Base-by-base conservation (phyloP, 2,113 vertebrate genomes). In the Pao palembangensis region DNA sequence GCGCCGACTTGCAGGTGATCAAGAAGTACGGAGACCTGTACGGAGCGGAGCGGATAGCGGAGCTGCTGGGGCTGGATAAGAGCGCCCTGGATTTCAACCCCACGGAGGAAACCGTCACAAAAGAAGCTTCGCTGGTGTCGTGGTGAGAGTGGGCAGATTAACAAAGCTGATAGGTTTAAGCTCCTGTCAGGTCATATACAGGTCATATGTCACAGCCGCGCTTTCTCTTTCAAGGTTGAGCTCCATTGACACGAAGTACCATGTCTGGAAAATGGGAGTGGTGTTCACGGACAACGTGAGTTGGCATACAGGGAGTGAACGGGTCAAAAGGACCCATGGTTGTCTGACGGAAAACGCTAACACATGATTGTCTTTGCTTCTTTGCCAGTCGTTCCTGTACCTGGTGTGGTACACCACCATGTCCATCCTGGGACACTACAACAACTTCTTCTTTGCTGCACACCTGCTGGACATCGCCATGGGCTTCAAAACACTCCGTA, bases 381-480 rank as follows among this genome's bases (percentile, higher is more conserved):
- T 38, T 49, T 20, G 16, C 61, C 84, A 99, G 97, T 96, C 96
- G 0, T 98, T 99, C 86, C 86, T 99, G 54, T 99, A 99, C 73
- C 89, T 99, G 4, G 95, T 94, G 51, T 99, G 97, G 97, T 99
- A 99, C 74, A 98, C 96, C 0, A 97, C 96, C 61, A 99, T 99
- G 97, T 99, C 97, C 1, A 92, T 99, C 77, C 91, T 99, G 61
- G 97, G 97, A 18, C 97, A 99, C 88, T 98, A 98, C 90, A 99
- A 99, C 88, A 99, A 99, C 87, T 99, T 99, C 90, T 99, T 99
- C 91, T 99, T 99, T 21, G 97, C 96, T 43, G 97, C 97, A 74
- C 97, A 99, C 51, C 89, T 99, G 19, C 82, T 99, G 78, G 97
- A 99, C 73, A 99, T 99, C 3, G 97, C 97, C 15, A 99, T 99